These are phyloP conservation scores for Entomyzon cyanotis DNA, from an alignment of 2,113 vertebrate species.

Conservation along the genomic window DNA sequence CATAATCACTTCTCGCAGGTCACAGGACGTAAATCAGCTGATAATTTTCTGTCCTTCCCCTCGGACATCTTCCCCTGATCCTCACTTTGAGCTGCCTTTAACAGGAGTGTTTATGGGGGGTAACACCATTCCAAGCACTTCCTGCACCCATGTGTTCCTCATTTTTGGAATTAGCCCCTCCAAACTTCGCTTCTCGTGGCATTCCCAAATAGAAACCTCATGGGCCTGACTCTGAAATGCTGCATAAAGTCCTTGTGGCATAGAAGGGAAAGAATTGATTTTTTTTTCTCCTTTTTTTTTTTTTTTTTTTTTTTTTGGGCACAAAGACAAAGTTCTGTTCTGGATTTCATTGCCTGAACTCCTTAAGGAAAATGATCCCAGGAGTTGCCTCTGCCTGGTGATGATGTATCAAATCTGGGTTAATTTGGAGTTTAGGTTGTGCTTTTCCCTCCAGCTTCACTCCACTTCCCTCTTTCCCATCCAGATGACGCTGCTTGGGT, in stretches of 20 bases:
- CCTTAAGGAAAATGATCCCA: not conserved
- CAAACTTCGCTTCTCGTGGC: conserved; percentile 22
- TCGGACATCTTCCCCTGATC: not conserved
- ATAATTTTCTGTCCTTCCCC: not conserved
- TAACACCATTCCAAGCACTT: conserved; percentile 8
- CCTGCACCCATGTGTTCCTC: conserved; percentile 58
- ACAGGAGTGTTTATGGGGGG: not conserved
- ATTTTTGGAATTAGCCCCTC: conserved; percentile 42
- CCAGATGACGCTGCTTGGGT: not conserved
- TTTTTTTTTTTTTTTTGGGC: not conserved
- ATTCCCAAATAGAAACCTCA: conserved; percentile 66
- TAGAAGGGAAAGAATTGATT: not conserved
- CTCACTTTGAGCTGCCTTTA: not conserved
- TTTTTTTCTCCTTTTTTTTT: not conserved
- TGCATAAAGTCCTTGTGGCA: not conserved
- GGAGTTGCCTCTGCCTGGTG: not conserved
- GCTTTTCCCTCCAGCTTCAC: not conserved
- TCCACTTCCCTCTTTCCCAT: not conserved
- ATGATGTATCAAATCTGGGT: not conserved
- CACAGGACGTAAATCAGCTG: not conserved
- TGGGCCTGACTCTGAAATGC: conserved; percentile 1
- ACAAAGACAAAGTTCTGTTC: not conserved
- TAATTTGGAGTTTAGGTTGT: not conserved
- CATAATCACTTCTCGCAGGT: not conserved
- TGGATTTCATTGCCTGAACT: conserved; percentile 24